These are phyloP conservation scores for Cepphus grylle DNA, from an alignment of 2,113 vertebrate genomes.

Conservation along the genomic window DNA sequence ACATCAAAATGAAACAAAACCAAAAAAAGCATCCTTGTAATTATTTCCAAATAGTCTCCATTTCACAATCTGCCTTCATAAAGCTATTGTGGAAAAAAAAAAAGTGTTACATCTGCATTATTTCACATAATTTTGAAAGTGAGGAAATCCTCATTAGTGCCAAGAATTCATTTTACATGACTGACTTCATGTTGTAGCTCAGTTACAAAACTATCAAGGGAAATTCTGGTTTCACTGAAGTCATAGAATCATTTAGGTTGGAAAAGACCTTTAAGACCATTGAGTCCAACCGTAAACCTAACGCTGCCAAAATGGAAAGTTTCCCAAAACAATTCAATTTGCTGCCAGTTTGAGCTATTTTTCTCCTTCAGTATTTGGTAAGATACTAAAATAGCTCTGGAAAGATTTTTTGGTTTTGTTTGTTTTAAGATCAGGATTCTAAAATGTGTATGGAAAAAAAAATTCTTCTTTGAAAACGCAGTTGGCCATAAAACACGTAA, in stretches of 20 bases:
- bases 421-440: neutral
- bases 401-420: neutral
- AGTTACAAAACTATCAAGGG: neutral
- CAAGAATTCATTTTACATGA: neutral
- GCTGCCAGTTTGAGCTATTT: neutral
- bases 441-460: neutral
- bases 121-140: neutral
- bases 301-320: neutral
- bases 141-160: neutral
- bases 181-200: neutral
- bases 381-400: neutral
- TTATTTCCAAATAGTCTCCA: neutral
- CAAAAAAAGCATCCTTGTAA: neutral
- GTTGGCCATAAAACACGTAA: neutral
- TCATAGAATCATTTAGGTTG: neutral
- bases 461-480: neutral
- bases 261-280: neutral
- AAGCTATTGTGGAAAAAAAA: neutral
- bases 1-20: neutral
- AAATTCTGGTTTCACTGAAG: neutral
- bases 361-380: neutral
- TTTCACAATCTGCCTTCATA: neutral
- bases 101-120: neutral
- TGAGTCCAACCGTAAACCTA: neutral
- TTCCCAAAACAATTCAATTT: neutral